Conservation (phyloP, 2,888 invertebrate species). For the Phaonia tiefii region DNA sequence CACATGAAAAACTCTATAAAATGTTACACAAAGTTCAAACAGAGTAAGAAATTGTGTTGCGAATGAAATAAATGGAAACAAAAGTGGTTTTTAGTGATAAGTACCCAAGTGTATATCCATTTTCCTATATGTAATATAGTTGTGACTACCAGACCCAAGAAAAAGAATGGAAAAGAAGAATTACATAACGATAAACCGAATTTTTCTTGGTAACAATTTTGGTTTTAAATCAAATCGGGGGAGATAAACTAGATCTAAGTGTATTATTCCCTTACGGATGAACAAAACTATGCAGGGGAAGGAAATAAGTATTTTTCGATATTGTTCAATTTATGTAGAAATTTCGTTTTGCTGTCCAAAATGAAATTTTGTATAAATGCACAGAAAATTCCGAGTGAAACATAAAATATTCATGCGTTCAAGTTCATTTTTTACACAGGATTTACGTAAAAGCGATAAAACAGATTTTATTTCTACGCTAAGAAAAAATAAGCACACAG, state of each 20-base stretch:
- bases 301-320: conserved; percentile 66
- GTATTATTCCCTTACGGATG: not conserved
- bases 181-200: conserved; percentile 69
- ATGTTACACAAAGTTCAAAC: conserved; percentile 48
- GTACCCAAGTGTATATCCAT: conserved; percentile 10
- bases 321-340: conserved; percentile 57
- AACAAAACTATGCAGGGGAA: conserved; percentile 34
- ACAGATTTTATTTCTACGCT: conserved; percentile 66
- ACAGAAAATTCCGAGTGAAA: conserved; percentile 67
- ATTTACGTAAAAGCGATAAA: conserved; percentile 69
- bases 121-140: conserved; percentile 30
- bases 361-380: conserved; percentile 63
- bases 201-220: conserved; percentile 50
- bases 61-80: conserved; percentile 28
- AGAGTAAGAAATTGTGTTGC: conserved; percentile 60
- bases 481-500: conserved; percentile 63
- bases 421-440: conserved; percentile 78
- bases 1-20: conserved; percentile 40
- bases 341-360: conserved; percentile 64
- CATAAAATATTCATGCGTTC: conserved; percentile 72
- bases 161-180: conserved; percentile 48
- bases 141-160: conserved; percentile 36
- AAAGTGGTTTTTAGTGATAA: conserved; percentile 21
- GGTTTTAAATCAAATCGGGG: conserved; percentile 13
- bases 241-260: conserved; percentile 17